These are phyloP conservation scores for Tringa solitaria DNA, from an alignment of 2,113 vertebrate species.

Conservation along the genomic window DNA sequence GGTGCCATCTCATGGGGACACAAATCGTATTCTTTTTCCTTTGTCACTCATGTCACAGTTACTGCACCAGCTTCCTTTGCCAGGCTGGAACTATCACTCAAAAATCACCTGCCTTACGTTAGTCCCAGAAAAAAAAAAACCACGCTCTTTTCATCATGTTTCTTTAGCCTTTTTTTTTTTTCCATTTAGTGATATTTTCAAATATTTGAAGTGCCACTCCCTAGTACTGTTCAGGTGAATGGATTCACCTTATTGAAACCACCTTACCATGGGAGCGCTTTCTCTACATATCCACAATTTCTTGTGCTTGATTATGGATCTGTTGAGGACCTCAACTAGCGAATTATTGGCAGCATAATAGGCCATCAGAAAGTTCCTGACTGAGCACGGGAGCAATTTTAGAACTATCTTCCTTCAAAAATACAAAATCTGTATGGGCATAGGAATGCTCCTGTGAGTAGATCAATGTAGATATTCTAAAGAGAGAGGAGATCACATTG, in stretches of 20 bases:
- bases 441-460: not conserved
- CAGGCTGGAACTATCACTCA: not conserved
- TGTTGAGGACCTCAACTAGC: not conserved
- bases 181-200: not conserved
- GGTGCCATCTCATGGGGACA: constrained; percentile 12
- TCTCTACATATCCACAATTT: not conserved
- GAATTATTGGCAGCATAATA: not conserved
- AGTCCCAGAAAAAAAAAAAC: not conserved
- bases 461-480: not conserved
- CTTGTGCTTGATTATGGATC: not conserved
- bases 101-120: not conserved
- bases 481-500: not conserved
- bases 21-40: not conserved
- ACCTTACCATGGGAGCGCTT: not conserved
- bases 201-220: not conserved
- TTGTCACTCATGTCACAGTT: not conserved
- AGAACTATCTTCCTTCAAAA: not conserved
- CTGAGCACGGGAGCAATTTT: not conserved
- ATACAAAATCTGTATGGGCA: not conserved
- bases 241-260: not conserved
- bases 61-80: not conserved
- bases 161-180: not conserved
- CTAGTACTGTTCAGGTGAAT: not conserved
- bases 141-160: not conserved
- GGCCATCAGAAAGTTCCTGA: not conserved